Evolutionary conservation across 2,113 vertebrate species (phyloP).

Genomic region (Pelmatolapia mariae): DNA sequence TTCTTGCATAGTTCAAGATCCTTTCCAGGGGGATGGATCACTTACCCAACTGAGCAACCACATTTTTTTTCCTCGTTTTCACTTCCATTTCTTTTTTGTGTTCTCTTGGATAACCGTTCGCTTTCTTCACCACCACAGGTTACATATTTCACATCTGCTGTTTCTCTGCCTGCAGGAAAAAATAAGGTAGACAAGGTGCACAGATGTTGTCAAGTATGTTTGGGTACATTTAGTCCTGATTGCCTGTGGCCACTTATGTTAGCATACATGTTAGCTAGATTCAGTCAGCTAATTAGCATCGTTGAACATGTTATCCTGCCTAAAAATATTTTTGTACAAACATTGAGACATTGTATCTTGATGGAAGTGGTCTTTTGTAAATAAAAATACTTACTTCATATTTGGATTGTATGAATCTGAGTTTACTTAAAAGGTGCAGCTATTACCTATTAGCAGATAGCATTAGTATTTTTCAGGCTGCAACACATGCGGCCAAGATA

Average conservation of each 20-base stretch:
- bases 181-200: background rate
- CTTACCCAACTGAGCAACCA: background rate
- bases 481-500: background rate
- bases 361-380: fast-evolving
- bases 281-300: background rate
- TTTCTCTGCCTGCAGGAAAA: background rate
- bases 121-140: background rate
- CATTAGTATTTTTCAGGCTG: background rate
- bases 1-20: background rate
- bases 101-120: background rate
- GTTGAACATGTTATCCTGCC: background rate
- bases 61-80: background rate
- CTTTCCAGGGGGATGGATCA: background rate
- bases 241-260: background rate
- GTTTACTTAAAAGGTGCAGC: background rate
- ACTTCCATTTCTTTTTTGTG: background rate
- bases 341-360: fast-evolving
- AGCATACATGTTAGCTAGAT: background rate
- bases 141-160: background rate
- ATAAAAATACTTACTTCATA: background rate
- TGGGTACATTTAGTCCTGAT: background rate
- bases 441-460: background rate
- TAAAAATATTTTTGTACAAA: background rate
- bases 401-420: background rate
- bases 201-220: background rate